Evolutionary conservation across 2,888 invertebrate species (phyloP), one percentile per base, ranked within the genome.

Genomic region (Hydrotaea cyrtoneurina): DNA sequence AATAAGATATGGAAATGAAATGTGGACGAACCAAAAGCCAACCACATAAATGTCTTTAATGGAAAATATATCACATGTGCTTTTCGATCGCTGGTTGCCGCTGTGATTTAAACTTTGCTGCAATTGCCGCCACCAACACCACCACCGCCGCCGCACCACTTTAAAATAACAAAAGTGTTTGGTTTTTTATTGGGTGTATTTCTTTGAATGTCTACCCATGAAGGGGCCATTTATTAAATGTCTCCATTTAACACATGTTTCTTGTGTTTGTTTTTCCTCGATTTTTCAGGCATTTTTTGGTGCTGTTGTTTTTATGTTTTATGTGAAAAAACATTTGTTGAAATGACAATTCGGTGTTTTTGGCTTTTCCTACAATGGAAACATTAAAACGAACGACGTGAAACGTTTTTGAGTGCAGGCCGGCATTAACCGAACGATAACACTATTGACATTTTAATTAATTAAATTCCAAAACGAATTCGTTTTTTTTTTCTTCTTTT

Each of bases 221-320:
- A 15, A n/a, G 21, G 11, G 66, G 23, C 76, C 50, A 84, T 72
- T 79, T 64, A 36, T 79, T 55, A 46, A 76, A 85, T 66, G 53
- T 39, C 50, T 69, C 39, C 17, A 79, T 73, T 59, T 53, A 59
- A 84, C 79, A 81, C 66, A 81, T 81, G 84, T 80, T 83, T 73
- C 59, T 80, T 7, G 21, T 43, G 46, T 62, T 75, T 50, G 59
- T 76, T 55, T 76, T 55, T 69, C 26, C 31, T 15, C 59, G 59
- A 15, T 26, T 59, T 43, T 17, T 19, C 39, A 43, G 39, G 39
- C 43, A 57, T 57, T 21, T 23, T 23, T 21, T 57, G 19, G 3
- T 57, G n/a, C 53, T 17, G n/a, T 53, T 53, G 53, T 53, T n/a
- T n/a, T n/a, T 53, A 15, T 53, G 10, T 53, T 53, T 17, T 53